Conservation (phyloP, 2,888 invertebrate genomes). For the Cancer borealis region DNA sequence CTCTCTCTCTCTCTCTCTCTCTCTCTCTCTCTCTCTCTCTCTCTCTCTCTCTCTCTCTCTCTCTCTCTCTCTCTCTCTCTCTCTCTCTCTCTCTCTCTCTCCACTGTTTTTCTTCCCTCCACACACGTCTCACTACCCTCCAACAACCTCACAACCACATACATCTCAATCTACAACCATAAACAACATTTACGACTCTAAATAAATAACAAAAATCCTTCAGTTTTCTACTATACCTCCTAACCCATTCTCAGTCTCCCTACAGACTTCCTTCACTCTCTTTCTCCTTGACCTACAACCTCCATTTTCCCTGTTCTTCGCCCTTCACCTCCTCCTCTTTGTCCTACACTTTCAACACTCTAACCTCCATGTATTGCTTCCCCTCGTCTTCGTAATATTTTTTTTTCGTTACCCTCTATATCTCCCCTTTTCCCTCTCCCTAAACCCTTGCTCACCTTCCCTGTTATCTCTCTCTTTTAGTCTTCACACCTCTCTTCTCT, state of each 20-base stretch:
- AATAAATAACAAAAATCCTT: not conserved
- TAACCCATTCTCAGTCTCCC: too few relatives aligned
- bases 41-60: not conserved
- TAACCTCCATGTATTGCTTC: not conserved
- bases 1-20: not conserved
- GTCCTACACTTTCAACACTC: not conserved
- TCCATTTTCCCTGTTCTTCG: not conserved
- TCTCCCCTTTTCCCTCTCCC: not conserved
- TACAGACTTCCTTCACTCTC: not conserved
- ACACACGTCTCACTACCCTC: not conserved
- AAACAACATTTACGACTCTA: not conserved
- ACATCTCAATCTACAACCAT: not conserved
- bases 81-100: conserved; percentile 5
- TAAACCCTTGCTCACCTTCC: not conserved
- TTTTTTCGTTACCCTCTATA: not conserved
- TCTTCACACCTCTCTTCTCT: not conserved
- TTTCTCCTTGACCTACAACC: not conserved
- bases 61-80: not conserved
- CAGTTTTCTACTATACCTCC: not conserved
- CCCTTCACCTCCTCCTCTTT: not conserved
- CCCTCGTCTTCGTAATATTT: not conserved
- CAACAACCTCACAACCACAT: not conserved
- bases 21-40: not conserved
- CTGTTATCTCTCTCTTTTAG: not conserved
- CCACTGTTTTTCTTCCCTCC: not conserved